Conservation (phyloP, 2,888 invertebrate genomes). For the Rhogogaster chlorosoma region DNA sequence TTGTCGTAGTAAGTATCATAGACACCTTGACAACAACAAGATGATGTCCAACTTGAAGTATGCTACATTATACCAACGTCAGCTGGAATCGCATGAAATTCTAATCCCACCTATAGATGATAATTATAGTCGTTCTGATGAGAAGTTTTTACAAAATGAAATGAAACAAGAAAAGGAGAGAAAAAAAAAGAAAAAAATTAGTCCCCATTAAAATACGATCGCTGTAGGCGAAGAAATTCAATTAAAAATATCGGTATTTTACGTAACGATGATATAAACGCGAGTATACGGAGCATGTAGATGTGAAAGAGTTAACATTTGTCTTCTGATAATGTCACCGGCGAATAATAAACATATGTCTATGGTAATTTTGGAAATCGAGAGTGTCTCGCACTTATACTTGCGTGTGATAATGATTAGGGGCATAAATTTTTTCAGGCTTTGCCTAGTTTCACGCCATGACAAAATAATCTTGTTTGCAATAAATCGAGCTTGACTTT, state of each 20-base stretch:
- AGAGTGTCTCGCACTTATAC: background rate
- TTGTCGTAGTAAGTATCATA: conserved; percentile 44
- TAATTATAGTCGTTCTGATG: conserved; percentile 56
- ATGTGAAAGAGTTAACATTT: conserved; percentile 16
- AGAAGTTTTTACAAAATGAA: conserved; percentile 14
- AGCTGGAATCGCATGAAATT: conserved; percentile 55
- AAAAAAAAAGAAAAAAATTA: background rate
- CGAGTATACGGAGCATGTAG: background rate
- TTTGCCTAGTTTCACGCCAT: background rate
- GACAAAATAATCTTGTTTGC: background rate
- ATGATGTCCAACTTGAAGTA: conserved; percentile 53
- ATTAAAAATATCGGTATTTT: conserved; percentile 3
- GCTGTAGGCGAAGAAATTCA: conserved; percentile 11
- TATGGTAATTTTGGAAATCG: conserved; percentile 31
- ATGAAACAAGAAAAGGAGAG: background rate
- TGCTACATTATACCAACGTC: conserved; percentile 54
- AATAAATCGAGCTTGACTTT: conserved; percentile 18
- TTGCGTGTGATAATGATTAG: background rate
- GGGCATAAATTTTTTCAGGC: conserved; percentile 6
- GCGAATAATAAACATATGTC: background rate
- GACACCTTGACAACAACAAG: conserved; percentile 61
- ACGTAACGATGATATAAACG: background rate
- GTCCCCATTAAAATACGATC: background rate
- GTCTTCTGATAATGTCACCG: conserved; percentile 16
- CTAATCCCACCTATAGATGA: conserved; percentile 56